Conservation (phyloP, 2,888 invertebrate genomes). For the Autographa pulchrina region DNA sequence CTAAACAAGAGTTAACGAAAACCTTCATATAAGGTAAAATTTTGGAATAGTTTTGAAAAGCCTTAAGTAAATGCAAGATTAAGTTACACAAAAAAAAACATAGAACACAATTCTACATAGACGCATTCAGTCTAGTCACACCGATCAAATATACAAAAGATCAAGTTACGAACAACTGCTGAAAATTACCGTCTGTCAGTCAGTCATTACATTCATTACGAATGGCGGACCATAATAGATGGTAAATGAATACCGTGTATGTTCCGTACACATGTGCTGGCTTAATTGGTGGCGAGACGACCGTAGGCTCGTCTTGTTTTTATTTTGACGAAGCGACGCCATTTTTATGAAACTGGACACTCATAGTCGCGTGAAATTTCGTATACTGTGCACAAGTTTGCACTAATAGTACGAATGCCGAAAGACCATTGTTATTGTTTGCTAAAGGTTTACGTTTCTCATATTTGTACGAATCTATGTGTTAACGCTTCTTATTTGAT, state of each 20-base stretch:
- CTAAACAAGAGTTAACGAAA: no score
- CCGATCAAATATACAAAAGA: neutral
- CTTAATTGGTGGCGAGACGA: neutral
- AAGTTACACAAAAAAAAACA: neutral
- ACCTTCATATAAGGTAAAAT: no score
- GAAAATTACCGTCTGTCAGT: conserved; percentile 1
- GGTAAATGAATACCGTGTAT: neutral
- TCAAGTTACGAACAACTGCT: conserved; percentile 4
- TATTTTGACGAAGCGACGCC: neutral
- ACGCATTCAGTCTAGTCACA: neutral
- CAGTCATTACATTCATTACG: neutral
- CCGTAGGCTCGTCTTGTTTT: neutral
- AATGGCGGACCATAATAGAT: conserved; percentile 4
- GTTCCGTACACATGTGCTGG: neutral
- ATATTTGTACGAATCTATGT: no score
- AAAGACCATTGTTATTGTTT: no score
- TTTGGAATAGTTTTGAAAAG: no score
- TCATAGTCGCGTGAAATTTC: no score
- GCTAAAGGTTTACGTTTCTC: no score
- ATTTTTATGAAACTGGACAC: neutral
- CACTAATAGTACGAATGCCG: no score
- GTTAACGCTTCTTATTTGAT: no score
- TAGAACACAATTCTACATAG: neutral
- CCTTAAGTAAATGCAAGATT: no score
- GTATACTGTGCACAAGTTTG: no score